Evolutionary conservation across 2,113 vertebrate genomes (phyloP).

Genomic region (Phalacrocorax carbo): DNA sequence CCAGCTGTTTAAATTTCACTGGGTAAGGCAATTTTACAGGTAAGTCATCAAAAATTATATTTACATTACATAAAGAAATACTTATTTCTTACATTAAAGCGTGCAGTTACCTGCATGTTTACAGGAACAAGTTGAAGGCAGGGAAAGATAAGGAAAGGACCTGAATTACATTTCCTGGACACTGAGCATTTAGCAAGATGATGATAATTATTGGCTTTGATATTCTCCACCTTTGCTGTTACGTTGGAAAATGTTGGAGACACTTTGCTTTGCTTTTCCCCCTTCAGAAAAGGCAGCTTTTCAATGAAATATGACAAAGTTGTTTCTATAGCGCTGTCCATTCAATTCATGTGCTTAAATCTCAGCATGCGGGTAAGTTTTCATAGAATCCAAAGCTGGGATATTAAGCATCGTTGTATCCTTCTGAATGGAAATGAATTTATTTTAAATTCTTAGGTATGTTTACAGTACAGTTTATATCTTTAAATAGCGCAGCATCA

Average conservation of each 20-base stretch:
- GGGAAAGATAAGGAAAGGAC: neutral
- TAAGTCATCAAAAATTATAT: neutral
- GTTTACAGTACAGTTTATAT: neutral
- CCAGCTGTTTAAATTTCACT: slow-evolving; percentile 23
- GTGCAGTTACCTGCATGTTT: neutral
- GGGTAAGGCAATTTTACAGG: neutral
- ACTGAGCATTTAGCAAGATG: neutral
- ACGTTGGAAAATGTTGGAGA: neutral
- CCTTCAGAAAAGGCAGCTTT: neutral
- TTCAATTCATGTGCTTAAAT: neutral
- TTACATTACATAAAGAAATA: neutral
- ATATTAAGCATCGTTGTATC: neutral
- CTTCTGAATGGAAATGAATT: neutral
- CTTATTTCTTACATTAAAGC: neutral
- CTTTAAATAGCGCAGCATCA: neutral
- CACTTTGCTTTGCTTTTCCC: neutral
- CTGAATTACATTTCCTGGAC: neutral
- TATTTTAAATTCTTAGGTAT: neutral
- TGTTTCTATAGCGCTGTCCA: neutral
- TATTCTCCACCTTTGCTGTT: neutral
- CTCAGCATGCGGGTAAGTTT: neutral
- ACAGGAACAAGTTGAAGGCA: neutral
- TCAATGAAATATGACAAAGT: neutral
- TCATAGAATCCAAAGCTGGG: neutral
- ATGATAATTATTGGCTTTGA: neutral